Conservation (phyloP, 2,888 invertebrate genomes). For the Tenthredo livida region DNA sequence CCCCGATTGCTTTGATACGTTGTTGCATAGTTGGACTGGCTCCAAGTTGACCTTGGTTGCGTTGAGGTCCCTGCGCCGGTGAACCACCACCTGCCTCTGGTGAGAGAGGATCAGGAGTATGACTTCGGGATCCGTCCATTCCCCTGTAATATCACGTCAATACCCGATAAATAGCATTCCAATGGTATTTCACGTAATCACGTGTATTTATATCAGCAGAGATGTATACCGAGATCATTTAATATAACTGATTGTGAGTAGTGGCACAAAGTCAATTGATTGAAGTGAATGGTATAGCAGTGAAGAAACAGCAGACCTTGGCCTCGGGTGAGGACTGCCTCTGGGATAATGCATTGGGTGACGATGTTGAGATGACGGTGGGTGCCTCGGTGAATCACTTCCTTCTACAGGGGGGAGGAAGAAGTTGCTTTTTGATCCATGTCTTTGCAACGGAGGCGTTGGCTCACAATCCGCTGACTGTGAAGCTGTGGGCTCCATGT, state of each 20-base stretch:
- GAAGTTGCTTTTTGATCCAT: conserved; percentile 92
- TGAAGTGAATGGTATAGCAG: not conserved
- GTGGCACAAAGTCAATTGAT: not conserved
- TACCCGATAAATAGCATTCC: not conserved
- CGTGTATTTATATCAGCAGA: not conserved
- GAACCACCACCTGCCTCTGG: conserved; percentile 81
- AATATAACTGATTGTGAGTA: not conserved
- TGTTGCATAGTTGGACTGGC: conserved; percentile 94
- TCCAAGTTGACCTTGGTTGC: conserved; percentile 78
- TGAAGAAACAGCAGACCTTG: conserved; percentile 78
- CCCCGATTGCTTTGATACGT: conserved; percentile 93
- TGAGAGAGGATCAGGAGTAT: conserved; percentile 82
- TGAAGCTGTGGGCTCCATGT: conserved; percentile 93
- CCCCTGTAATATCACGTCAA: conserved; percentile 76
- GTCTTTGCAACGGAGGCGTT: conserved; percentile 91
- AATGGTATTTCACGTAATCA: conserved; percentile 3
- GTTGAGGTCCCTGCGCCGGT: conserved; percentile 70
- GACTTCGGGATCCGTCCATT: conserved; percentile 83
- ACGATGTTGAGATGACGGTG: conserved; percentile 78
- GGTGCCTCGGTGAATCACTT: conserved; percentile 76
- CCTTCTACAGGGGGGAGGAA: conserved; percentile 87
- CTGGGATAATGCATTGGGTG: conserved; percentile 83
- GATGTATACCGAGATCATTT: conserved; percentile 30
- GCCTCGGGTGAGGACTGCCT: conserved; percentile 91
- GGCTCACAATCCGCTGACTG: conserved; percentile 96